Percentiles rank a stretch among this genome's conserved stretches.
Evolutionary conservation across 1,140 invertebrate species (phyloP).

Genomic region (Triops cancriformis): DNA sequence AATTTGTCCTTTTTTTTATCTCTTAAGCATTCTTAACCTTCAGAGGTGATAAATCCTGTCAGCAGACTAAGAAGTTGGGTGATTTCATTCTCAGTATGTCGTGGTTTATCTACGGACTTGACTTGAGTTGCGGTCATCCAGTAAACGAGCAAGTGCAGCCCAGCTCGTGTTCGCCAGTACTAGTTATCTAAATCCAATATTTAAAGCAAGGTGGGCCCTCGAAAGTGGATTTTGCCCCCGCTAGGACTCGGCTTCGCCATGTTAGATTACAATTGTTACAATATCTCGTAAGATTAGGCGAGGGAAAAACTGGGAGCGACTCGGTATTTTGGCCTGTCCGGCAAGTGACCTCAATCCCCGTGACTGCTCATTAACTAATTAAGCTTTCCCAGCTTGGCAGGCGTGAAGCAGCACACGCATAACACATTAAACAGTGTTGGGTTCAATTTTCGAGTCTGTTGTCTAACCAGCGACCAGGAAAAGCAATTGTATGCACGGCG

Average conservation of each 20-base stretch:
- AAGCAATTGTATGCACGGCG: background rate
- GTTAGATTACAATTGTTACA: background rate
- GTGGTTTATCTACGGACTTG: too few relatives aligned
- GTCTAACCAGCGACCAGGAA: background rate
- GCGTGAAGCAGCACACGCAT: background rate
- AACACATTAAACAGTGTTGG: background rate
- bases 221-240: background rate
- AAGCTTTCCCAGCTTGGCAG: background rate
- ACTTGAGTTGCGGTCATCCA: too few relatives aligned
- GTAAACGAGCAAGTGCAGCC: too few relatives aligned
- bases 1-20: too few relatives aligned
- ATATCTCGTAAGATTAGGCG: background rate
- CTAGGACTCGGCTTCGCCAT: background rate
- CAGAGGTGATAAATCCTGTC: too few relatives aligned
- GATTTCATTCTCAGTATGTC: too few relatives aligned
- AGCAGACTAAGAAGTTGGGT: too few relatives aligned
- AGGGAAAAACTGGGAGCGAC: background rate
- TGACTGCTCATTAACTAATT: background rate
- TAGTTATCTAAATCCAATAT: too few relatives aligned
- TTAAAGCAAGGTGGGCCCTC: too few relatives aligned
- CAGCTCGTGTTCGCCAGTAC: too few relatives aligned
- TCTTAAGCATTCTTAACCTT: too few relatives aligned
- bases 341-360: background rate
- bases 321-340: background rate
- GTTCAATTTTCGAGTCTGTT: background rate